Conservation (phyloP, 2,797 vertebrate genomes). For the Remorina albescens region DNA sequence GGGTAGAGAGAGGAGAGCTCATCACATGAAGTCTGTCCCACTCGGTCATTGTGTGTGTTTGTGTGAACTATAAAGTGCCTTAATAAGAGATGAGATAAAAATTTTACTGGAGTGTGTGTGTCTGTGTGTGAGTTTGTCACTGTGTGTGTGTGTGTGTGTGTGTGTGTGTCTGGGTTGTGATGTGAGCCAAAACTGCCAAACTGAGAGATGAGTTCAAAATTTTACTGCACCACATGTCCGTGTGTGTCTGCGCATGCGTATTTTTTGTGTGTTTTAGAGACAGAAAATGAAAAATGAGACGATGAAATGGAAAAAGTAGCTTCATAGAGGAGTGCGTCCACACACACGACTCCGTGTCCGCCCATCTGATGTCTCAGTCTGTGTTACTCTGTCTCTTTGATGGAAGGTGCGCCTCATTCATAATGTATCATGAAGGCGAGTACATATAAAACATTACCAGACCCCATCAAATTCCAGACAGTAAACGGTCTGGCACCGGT, state of each 20-base stretch:
- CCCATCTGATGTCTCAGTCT: slow-evolving; percentile 15
- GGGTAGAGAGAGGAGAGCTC: slow-evolving; percentile 50
- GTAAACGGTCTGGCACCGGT: slow-evolving; percentile 66
- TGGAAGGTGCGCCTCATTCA: slow-evolving; percentile 71
- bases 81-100: slow-evolving; percentile 46
- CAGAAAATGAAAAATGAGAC: background rate
- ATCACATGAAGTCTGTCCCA: slow-evolving; percentile 61
- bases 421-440: slow-evolving; percentile 64
- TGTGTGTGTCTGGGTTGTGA: slow-evolving; percentile 15
- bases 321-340: background rate
- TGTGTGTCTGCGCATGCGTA: slow-evolving; percentile 6
- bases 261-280: slow-evolving; percentile 1
- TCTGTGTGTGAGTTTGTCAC: background rate
- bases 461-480: slow-evolving; percentile 72
- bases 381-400: slow-evolving; percentile 47
- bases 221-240: slow-evolving; percentile 8
- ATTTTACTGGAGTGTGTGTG: slow-evolving; percentile 5
- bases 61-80: slow-evolving; percentile 35
- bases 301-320: slow-evolving; percentile 9
- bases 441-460: slow-evolving; percentile 69
- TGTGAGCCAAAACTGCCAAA: slow-evolving; percentile 47
- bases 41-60: slow-evolving; percentile 19
- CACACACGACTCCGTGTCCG: background rate
- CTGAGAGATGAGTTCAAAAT: slow-evolving; percentile 42
- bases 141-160: slow-evolving; percentile 14